phyloP scores from a whole-genome alignment of 2,888 invertebrate genomes.

The Andrena flavipes region DNA sequence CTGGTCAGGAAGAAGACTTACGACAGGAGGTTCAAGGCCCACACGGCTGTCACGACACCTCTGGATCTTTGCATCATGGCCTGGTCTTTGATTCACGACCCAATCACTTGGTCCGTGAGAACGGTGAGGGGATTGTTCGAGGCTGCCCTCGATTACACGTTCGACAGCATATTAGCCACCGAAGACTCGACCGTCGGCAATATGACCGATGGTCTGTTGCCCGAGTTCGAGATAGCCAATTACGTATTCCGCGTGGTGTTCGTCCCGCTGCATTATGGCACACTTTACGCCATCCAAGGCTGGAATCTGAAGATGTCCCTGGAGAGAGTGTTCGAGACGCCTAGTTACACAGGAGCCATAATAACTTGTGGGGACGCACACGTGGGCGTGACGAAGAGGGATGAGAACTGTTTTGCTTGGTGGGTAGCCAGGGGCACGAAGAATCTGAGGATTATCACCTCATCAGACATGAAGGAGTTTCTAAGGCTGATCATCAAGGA shows the following conservation, averaged over 20 bases:
- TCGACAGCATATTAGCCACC: conserved; percentile 75
- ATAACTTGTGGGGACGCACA: conserved; percentile 76
- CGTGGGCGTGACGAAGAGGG: conserved; percentile 77
- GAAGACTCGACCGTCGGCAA: conserved; percentile 75
- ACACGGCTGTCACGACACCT: conserved; percentile 70
- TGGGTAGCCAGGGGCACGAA: conserved; percentile 77
- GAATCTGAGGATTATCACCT: conserved; percentile 75
- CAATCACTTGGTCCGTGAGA: conserved; percentile 76
- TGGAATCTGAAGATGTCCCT: conserved; percentile 80
- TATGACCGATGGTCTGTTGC: conserved; percentile 73
- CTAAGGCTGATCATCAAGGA: conserved; percentile 75
- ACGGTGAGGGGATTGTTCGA: conserved; percentile 78
- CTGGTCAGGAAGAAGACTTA: conserved; percentile 56
- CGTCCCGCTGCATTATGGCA: conserved; percentile 77
- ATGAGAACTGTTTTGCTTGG: conserved; percentile 80
- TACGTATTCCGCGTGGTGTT: conserved; percentile 78
- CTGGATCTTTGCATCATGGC: conserved; percentile 82
- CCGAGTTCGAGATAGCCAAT: conserved; percentile 80
- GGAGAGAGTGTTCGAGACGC: conserved; percentile 76
- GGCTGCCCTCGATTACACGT: conserved; percentile 74
- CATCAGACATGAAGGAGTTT: conserved; percentile 74
- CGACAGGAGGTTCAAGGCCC: conserved; percentile 74
- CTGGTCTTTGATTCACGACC: conserved; percentile 81
- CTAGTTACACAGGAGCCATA: conserved; percentile 78
- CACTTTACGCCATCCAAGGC: conserved; percentile 73